phyloP scores from a whole-genome alignment of 2,113 vertebrate genomes.

The Festucalex cinctus region DNA sequence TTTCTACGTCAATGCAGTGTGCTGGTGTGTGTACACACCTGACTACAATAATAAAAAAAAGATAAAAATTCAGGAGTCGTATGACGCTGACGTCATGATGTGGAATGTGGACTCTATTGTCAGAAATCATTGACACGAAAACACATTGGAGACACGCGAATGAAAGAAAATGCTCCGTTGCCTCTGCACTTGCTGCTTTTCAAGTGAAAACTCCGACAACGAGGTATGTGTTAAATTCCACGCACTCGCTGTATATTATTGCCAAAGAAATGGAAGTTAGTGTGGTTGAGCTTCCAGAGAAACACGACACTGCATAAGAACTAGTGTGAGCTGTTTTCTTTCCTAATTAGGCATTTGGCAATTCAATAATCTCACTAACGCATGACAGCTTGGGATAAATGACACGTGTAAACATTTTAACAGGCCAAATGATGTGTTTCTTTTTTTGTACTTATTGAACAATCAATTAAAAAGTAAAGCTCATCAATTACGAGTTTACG shows the following conservation, averaged over 20 bases:
- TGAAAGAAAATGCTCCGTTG: slow-evolving; percentile 44
- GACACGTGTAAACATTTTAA: too few relatives aligned
- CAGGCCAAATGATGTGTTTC: too few relatives aligned
- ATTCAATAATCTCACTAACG: not conserved
- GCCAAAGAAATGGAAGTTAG: too few relatives aligned
- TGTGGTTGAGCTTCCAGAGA: not conserved
- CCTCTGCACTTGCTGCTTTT: slow-evolving; percentile 54
- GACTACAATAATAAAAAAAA: not conserved
- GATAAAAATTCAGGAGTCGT: slow-evolving; percentile 20
- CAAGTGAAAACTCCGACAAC: slow-evolving; percentile 10
- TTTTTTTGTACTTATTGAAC: too few relatives aligned
- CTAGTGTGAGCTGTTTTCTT: not conserved
- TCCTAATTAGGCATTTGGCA: not conserved
- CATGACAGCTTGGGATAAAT: too few relatives aligned
- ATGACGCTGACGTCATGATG: slow-evolving; percentile 60
- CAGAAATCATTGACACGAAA: slow-evolving; percentile 53
- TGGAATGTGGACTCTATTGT: slow-evolving; percentile 44
- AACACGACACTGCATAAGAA: not conserved
- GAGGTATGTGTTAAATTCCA: slow-evolving; percentile 46
- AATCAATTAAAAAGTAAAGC: too few relatives aligned
- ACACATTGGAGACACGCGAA: slow-evolving; percentile 11
- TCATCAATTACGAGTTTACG: too few relatives aligned
- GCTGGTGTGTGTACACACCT: not conserved
- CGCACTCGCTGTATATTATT: not conserved
- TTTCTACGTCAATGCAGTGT: not conserved